Percentiles rank a stretch among this genome's conserved stretches.
These are phyloP conservation scores for Ochropacha duplaris DNA, from an alignment of 2,888 invertebrate species.

Conservation along the genomic window DNA sequence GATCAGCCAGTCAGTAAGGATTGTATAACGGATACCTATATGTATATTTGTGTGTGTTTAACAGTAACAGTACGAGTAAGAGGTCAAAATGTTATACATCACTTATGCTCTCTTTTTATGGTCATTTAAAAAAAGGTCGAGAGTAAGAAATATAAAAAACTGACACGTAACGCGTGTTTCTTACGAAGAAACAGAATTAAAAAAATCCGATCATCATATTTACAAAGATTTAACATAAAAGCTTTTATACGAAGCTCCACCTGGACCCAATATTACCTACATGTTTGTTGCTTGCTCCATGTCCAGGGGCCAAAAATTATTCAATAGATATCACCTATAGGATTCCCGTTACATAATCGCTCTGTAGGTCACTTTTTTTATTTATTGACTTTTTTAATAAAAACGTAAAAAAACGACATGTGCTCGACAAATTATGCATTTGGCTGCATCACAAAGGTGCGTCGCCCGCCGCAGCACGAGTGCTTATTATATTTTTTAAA, in stretches of 20 bases:
- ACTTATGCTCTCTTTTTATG: neutral
- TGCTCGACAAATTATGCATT: slow-evolving; percentile 81
- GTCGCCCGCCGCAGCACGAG: slow-evolving; percentile 63
- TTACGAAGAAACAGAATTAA: neutral
- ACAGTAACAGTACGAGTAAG: too few species aligned
- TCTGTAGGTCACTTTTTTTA: slow-evolving; percentile 74
- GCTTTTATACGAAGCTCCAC: slow-evolving; percentile 67
- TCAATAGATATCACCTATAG: slow-evolving; percentile 68
- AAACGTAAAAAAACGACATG: slow-evolving; percentile 67
- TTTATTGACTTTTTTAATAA: slow-evolving; percentile 46
- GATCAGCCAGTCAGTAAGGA: too few species aligned
- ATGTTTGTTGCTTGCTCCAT: slow-evolving; percentile 52
- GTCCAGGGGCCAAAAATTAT: slow-evolving; percentile 74
- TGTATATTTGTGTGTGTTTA: too few species aligned
- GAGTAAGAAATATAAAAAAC: slow-evolving; percentile 9
- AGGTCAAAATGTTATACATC: neutral
- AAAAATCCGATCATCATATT: neutral
- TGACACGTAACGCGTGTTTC: slow-evolving; percentile 14
- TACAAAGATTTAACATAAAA: slow-evolving; percentile 42
- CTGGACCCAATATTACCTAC: slow-evolving; percentile 67
- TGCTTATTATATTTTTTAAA: slow-evolving; percentile 56
- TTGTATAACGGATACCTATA: too few species aligned
- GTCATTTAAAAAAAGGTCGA: neutral
- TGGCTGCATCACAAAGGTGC: slow-evolving; percentile 73
- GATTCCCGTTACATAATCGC: slow-evolving; percentile 69